Evolutionary conservation across 2,797 vertebrate genomes (phyloP), one percentile per base, ranked within the genome.

Genomic region (Sebastolobus alascanus): DNA sequence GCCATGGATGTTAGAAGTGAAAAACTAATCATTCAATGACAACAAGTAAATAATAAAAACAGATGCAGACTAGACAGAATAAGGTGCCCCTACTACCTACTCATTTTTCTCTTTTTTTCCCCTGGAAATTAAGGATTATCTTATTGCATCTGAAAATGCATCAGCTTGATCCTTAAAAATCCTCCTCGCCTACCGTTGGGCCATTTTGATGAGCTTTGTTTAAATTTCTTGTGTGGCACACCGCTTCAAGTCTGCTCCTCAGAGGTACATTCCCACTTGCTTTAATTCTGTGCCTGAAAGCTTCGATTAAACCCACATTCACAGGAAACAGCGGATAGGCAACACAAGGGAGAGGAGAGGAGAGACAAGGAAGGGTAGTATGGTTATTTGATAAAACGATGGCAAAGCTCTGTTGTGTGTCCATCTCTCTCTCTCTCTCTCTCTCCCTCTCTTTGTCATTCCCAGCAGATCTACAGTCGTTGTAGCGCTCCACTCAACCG

Each of bases 401-500:
- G 50, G 75, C 77, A 38, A 60, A 60, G 75, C 79, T 75, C 56
- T 77, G 68, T 43, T 84, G 54, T 87, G 68, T 69, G 77, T 87
- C 80, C 89, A 77, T 72, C 75, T 70, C 76, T 65, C 78, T 77
- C 73, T 70, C 76, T 65, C 78, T 77, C 73, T 64, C 70, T 64
- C 66, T 83, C 54, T 83, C 43, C 43, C 33, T 76, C 80, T 83
- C 68, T 82, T 68, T 52, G 64, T 86, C 68, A 64, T 86, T 90
- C 90, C 90, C 90, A 80, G 84, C 77, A 90, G 91, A 88, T 82
- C 68, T 40, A 8, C 43, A 72, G 73, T 33, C 18, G 25, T 38
- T 68, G 85, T 67, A 68, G 27, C 61, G 84, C 86, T 93, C 77
- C 87, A 91, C 86, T 93, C 84, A 86, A 90, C 82, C 79, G 87